Percentiles rank a stretch among this genome's conserved stretches.
Conservation (phyloP, 2,113 vertebrate species). For the Labrus mixtus region DNA sequence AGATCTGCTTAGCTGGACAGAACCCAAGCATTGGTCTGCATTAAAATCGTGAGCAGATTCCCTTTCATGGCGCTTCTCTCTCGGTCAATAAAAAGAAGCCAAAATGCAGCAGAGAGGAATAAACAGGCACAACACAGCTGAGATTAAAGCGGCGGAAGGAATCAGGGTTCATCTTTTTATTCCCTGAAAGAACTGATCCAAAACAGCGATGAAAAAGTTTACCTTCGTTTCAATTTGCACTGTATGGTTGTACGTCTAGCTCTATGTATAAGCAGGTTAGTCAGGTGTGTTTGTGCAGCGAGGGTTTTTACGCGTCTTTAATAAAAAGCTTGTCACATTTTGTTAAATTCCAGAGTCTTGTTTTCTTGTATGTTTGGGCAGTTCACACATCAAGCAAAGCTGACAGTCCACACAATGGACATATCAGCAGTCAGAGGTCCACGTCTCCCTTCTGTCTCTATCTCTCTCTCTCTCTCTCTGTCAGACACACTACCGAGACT, state of each 20-base stretch:
- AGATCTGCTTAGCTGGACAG: slow-evolving; percentile 54
- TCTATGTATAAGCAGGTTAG: slow-evolving; percentile 3
- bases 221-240: background rate
- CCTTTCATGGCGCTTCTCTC: slow-evolving; percentile 33
- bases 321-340: slow-evolving; percentile 61
- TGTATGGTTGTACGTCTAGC: no score
- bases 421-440: slow-evolving; percentile 65
- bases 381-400: slow-evolving; percentile 56
- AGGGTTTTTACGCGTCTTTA: slow-evolving; percentile 50
- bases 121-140: slow-evolving; percentile 21
- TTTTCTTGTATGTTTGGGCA: slow-evolving; percentile 23
- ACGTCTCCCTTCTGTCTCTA: slow-evolving; percentile 52
- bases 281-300: slow-evolving; percentile 16
- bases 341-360: slow-evolving; percentile 52
- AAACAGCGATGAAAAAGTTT: slow-evolving; percentile 51
- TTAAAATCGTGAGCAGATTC: slow-evolving; percentile 53
- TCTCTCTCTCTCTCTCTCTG: slow-evolving; percentile 50
- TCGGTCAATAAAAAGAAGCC: slow-evolving; percentile 52
- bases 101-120: slow-evolving; percentile 41
- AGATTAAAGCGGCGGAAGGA: slow-evolving; percentile 18
- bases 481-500: slow-evolving; percentile 51
- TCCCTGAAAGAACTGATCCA: slow-evolving; percentile 20
- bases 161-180: slow-evolving; percentile 35
- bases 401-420: slow-evolving; percentile 72
- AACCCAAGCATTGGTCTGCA: slow-evolving; percentile 35